Evolutionary conservation across 2,888 invertebrate genomes (phyloP), one percentile per base, ranked within the genome.

Genomic region (Hyppa rectilinea): DNA sequence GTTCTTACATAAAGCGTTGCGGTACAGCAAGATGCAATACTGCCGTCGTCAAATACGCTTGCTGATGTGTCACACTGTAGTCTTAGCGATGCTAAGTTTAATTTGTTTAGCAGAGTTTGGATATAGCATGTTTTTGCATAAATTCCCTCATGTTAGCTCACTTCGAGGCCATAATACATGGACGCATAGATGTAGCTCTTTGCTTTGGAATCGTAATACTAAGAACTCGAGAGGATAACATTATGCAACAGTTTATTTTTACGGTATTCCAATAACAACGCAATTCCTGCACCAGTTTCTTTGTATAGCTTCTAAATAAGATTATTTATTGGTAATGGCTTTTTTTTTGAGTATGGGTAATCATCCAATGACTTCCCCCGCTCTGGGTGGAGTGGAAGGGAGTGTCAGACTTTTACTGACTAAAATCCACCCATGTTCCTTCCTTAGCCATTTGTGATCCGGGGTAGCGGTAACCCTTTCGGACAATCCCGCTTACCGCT

Each of bases 1-100:
- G 26, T 5, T 34, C 56, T 69, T 65, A 75, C 12, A 31, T 65
- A 78, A 65, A 78, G 6, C 49, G 17, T 36, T 75, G 49, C 70
- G 70, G 53, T 29, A 73, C 2, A 4, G 12, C 14, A 29, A 36
- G 17, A 58, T 68, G 45, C 53, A 50, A 56, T 2, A 64, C 56
- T 79, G 75, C 79, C n/a, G n/a, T n/a, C n/a, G 79, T 23, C 75
- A 79, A 60, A 78, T 40, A n/a, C 4, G 9, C 47, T 43, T 40
- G 3, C 14, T 31, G 12, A 17, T 73, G 50, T 58, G 31, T 64
- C 70, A 52, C 40, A 38, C 17, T 69, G 26, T 26, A 23, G 10
- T 12, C n/a, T 50, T 47, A 14, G 62, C 47, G 0, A 43, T 55
- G 3, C 2, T 17, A 14, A 14, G 5, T 20, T 75, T 53, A 7